Evolutionary conservation across 2,797 vertebrate genomes (phyloP), one percentile per base, ranked within the genome.

Genomic region (Tragopan temminckii): DNA sequence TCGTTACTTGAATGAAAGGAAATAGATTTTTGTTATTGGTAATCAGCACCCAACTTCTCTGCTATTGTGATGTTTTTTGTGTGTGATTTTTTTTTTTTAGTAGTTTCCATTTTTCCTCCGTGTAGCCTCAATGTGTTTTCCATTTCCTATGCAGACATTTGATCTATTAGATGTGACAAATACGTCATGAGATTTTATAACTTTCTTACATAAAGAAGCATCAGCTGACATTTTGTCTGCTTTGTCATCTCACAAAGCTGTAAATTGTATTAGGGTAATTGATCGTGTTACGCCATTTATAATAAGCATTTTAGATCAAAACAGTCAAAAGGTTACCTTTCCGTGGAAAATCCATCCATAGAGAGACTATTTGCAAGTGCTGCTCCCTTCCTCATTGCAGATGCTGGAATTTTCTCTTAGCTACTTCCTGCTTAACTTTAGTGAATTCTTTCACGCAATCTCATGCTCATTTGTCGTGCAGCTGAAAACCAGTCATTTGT

Each of bases 161-260:
- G 86, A 92, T 85, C 81, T 29, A 71, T 67, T 45, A 76, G n/a
- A 50, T 87, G 66, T 64, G 25, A 81, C 77, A 90, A 90, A 42
- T 19, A 83, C 20, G 27, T 89, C 63, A 91, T 3, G 23, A 29
- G 74, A 52, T 93, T 91, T 94, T 95, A 85, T 93, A 95, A 94
- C 42, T 86, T 59, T 52, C 25, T 95, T 84, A 61, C 58, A 78
- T 86, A 90, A 94, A 89, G 80, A 62, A 82, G 74, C 2, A 12
- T 71, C 79, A 87, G 69, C 71, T 70, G 82, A 79, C 80, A 81
- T 88, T 83, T 92, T 92, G 92, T 88, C 79, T 93, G 91, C 82
- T 85, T 78, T 83, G 58, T 74, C 82, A 68, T 71, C 77, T 83
- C 63, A 38, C 53, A 16, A 1, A 2, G 58, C 84, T 85, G 80